Evolutionary conservation across 2,113 vertebrate species (phyloP).

Genomic region (Arizona elegans): DNA sequence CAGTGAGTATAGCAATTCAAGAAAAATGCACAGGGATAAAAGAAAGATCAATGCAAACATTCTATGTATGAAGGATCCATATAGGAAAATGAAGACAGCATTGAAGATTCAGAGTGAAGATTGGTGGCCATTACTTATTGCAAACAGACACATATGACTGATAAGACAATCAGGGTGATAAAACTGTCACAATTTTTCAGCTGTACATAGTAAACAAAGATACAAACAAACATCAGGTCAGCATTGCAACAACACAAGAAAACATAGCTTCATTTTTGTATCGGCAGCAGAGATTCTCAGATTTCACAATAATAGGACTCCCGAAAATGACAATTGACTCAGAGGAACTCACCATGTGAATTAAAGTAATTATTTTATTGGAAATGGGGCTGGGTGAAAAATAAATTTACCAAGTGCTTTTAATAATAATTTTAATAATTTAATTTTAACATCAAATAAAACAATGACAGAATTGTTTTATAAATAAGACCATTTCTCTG

Average conservation of each 20-base stretch:
- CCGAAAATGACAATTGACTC: neutral
- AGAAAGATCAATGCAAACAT: neutral
- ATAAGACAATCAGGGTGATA: neutral
- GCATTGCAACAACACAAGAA: fast-evolving
- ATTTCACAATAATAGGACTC: neutral
- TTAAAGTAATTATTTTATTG: neutral
- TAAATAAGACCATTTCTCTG: neutral
- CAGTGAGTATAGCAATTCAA: neutral
- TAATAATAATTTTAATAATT: neutral
- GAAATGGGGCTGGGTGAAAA: neutral
- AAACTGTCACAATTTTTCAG: neutral
- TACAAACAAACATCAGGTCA: neutral
- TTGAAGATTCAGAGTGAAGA: neutral
- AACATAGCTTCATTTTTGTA: neutral
- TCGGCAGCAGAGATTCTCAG: neutral
- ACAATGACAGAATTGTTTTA: neutral
- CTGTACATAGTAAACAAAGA: neutral
- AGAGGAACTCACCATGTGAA: neutral
- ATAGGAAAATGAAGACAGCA: neutral
- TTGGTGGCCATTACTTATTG: neutral
- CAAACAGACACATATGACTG: neutral
- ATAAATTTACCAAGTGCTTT: neutral
- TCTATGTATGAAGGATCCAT: neutral
- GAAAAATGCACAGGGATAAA: neutral
- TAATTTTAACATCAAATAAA: neutral